Evolutionary conservation across 2,113 vertebrate genomes (phyloP).

Genomic region (Stomatorhinus ivindoensis): DNA sequence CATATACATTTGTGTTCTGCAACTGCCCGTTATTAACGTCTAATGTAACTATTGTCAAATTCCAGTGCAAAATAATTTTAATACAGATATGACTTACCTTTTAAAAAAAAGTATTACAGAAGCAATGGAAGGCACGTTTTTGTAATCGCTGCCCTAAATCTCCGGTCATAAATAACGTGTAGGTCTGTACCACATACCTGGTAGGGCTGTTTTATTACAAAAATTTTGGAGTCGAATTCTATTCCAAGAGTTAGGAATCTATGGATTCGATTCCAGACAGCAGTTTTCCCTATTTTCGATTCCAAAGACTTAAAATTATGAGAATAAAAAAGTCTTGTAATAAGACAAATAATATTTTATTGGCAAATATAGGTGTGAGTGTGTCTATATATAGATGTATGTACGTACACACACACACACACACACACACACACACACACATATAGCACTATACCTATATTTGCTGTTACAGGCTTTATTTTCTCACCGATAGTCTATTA

Average conservation of each 20-base stretch:
- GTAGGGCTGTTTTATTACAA: no score
- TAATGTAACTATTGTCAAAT: not conserved
- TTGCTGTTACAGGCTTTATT: not conserved
- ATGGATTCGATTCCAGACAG: no score
- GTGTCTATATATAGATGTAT: no score
- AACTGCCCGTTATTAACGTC: not conserved
- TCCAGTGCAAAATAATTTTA: not conserved
- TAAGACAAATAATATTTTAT: not conserved
- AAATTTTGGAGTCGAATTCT: not conserved
- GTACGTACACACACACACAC: no score
- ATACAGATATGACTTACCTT: not conserved
- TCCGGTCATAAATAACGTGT: not conserved
- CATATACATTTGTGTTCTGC: not conserved
- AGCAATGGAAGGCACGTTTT: not conserved
- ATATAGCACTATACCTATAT: no score
- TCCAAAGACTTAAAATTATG: not conserved
- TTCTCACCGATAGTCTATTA: not conserved
- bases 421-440: no score
- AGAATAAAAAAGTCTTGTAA: not conserved
- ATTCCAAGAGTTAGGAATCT: not conserved
- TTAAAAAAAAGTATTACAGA: no score
- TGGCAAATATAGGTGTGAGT: not conserved
- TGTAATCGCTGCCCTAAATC: not conserved
- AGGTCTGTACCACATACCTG: no score
- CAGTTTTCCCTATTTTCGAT: not conserved